Base-by-base conservation (phyloP, 2,113 vertebrate genomes). In the Sapajus apella region DNA sequence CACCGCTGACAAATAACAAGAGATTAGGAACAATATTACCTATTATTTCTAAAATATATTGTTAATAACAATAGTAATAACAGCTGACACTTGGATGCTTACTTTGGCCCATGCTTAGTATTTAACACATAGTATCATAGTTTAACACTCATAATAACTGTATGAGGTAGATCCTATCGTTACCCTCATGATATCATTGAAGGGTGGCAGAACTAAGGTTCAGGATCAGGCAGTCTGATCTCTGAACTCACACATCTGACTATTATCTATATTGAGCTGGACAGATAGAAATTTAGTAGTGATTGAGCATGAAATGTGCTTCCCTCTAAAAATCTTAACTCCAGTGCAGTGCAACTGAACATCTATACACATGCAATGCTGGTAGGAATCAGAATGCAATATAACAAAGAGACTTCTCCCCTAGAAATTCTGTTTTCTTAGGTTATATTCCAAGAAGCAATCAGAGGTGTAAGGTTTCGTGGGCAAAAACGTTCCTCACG, bases 11-110 rank as follows among this genome's bases (percentile, higher is more conserved):
- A 45, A 85, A 32, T 75, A 56, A 76, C 5, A 64, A 76, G 27
- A 85, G 10, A 43, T 83, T 18, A 83, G 68, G 37, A 84, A 58
- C 40, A 50, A 64, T 8, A 52, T 13, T 79, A 64, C 13, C 66
- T 94, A 25, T 16, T 84, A 87, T 90, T 84, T 90, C 32, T 25
- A 97, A 87, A 94, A 50, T 52, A 72, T 92, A 70, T 56, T 83
- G 73, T 89, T 64, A 73, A 37, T 47, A 83, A 85, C 50, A 94
- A 37, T 61, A 91, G 45, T n/a, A 37, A 80, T 27, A 94, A 35
- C 32, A 75, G 32, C 21, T 87, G 12, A 47, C 23, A 37, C 27
- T 81, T 66, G 73, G 27, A 79, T 91, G 32, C 30, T 81, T 95
- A 43, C 66, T 87, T 64, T 75, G 25, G 52, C 20, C 76, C 37